Percentiles rank a stretch among this genome's conserved stretches.
phyloP scores from a whole-genome alignment of 2,797 vertebrate genomes.

The Gadopsis bispinosus region DNA sequence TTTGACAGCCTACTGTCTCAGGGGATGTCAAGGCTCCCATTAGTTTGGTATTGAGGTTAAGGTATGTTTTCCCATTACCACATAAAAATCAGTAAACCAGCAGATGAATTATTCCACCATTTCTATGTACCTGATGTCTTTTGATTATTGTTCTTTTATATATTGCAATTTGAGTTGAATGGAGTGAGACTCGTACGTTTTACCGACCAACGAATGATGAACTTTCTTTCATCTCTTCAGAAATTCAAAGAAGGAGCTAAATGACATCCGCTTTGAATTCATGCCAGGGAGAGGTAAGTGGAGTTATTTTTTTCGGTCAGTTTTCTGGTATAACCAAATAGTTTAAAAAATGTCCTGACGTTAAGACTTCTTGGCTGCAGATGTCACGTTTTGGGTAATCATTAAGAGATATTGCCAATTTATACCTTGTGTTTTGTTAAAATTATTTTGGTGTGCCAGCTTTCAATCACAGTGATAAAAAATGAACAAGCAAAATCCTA shows the following conservation, averaged over 20 bases:
- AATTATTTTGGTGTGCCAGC: neutral
- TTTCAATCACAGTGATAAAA: neutral
- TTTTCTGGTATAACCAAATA: neutral
- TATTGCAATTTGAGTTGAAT: neutral
- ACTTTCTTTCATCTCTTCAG: constrained; percentile 76
- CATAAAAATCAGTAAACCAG: neutral
- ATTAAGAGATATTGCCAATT: neutral
- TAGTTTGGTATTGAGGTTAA: constrained; percentile 97
- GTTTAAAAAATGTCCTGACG: constrained; percentile 7
- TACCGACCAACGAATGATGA: neutral
- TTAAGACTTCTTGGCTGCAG: neutral
- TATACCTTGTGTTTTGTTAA: neutral
- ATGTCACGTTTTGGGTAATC: constrained; percentile 6
- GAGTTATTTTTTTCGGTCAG: neutral
- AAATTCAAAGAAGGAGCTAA: constrained; percentile 98
- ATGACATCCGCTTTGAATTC: constrained; percentile 98
- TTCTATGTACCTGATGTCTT: neutral
- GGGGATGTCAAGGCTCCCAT: constrained; percentile 87
- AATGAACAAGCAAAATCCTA: neutral
- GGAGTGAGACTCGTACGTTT: neutral
- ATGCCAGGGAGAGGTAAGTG: constrained; percentile 95
- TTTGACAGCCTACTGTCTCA: constrained; percentile 64
- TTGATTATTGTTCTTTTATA: neutral
- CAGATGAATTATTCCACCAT: neutral
- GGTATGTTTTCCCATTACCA: constrained; percentile 80